Evolutionary conservation across 2,113 vertebrate genomes (phyloP).

Genomic region (Centropristis striata): DNA sequence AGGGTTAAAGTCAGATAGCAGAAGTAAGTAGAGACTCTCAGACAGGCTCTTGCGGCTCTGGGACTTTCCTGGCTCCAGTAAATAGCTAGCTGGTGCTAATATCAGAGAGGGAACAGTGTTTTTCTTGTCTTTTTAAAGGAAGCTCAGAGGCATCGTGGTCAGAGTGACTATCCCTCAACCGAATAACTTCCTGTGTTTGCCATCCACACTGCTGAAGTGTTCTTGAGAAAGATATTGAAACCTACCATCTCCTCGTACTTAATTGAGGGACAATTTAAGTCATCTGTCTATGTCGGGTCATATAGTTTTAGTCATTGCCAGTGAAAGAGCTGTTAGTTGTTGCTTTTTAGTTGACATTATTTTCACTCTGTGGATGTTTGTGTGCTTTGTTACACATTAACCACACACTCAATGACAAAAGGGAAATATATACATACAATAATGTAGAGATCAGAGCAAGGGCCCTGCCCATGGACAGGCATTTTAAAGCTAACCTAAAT

Average conservation of each 20-base stretch:
- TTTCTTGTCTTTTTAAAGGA: slow-evolving; percentile 30
- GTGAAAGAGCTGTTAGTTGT: background rate
- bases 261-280: background rate
- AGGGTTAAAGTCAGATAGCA: slow-evolving; percentile 45
- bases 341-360: background rate
- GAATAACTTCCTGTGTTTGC: slow-evolving; percentile 37
- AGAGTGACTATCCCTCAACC: slow-evolving; percentile 30
- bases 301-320: background rate
- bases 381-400: too few relatives aligned
- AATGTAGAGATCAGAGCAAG: too few relatives aligned
- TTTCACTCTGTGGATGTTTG: too few relatives aligned
- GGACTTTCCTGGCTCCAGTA: slow-evolving; percentile 66
- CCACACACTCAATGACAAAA: too few relatives aligned
- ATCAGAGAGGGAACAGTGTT: slow-evolving; percentile 50
- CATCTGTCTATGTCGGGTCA: background rate
- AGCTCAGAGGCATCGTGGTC: slow-evolving; percentile 42
- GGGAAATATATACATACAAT: too few relatives aligned
- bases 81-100: slow-evolving; percentile 65
- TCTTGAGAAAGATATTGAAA: slow-evolving; percentile 26
- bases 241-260: background rate
- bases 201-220: slow-evolving; percentile 22
- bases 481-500: too few relatives aligned
- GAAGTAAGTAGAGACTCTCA: slow-evolving; percentile 50
- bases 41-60: slow-evolving; percentile 26
- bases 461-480: too few relatives aligned